Percentiles rank a stretch among this genome's conserved stretches.
Evolutionary conservation across 2,113 vertebrate species (phyloP).

Genomic region (Mormyrus iriodes): DNA sequence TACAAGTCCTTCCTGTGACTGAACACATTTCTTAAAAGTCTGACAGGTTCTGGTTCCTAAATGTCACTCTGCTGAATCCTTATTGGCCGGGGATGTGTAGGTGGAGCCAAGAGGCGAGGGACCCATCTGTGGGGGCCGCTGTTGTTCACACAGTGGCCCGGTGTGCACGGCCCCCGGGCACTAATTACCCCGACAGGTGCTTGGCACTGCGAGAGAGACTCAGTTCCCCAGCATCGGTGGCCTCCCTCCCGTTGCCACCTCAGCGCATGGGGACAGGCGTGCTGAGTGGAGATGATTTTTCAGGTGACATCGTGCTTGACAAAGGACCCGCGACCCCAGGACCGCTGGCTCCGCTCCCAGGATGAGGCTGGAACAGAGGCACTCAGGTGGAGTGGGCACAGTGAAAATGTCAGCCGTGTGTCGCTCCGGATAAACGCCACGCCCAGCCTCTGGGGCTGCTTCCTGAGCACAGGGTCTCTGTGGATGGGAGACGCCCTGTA

Average conservation of each 20-base stretch:
- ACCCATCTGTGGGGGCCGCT: not conserved
- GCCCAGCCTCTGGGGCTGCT: not conserved
- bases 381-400: not conserved
- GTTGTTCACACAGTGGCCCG: not conserved
- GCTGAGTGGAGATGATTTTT: not conserved
- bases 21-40: not conserved
- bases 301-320: not conserved
- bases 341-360: not conserved
- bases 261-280: not conserved
- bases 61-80: not conserved
- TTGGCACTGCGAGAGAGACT: conserved; percentile 5
- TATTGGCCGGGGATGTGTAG: not conserved
- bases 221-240: not conserved
- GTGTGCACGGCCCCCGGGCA: not conserved
- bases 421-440: not conserved
- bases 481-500: not conserved
- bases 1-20: not conserved
- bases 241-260: not conserved
- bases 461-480: not conserved
- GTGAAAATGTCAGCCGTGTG: not conserved
- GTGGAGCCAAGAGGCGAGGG: not conserved
- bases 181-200: conserved; percentile 32
- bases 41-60: not conserved
- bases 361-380: not conserved
- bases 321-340: not conserved